Base-by-base conservation (phyloP, 2,113 vertebrate genomes). In the Caranx melampygus region DNA sequence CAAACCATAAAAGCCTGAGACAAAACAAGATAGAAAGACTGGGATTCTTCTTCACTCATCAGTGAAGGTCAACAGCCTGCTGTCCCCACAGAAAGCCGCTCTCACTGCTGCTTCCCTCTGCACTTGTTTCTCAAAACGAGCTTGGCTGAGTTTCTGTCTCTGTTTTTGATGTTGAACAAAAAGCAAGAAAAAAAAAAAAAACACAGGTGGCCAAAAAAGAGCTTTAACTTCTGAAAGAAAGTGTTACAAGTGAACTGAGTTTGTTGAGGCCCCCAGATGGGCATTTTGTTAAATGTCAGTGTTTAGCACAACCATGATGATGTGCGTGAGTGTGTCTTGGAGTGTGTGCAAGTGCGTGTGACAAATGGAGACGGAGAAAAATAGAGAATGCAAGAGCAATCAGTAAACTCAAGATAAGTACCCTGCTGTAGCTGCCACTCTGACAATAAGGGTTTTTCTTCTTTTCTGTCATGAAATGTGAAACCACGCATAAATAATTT, bases 11-110 rank as follows among this genome's bases (percentile, higher is more conserved):
- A 74, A 83, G 70, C n/a, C 65, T 16, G 62, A 61, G 72, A 75
- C 72, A 54, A 72, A 57, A 16, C 40, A 35, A 79, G 61, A 74
- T 31, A 35, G 74, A 85, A 62, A 60, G 62, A 76, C 52, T 35
- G 59, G 6, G 71, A 54, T 72, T 70, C 65, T 75, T 81, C 78
- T 69, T 34, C 21, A 14, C 64, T 86, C 73, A 45, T 83, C 84
- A 85, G 61, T 64, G 80, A 87, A 87, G 90, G 88, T 86, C 84
- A 89, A 73, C 72, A 75, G 77, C 62, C 54, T 49, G 10, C 65
- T 55, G 75, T 84, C 59, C 63, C 42, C 51, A 14, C 74, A 64
- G 70, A 84, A 82, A 84, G 51, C 62, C 12, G 1, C 69, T 44
- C 7, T 73, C 47, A 18, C 57, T 54, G 45, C 66, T 49, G 61